These are phyloP conservation scores for Megamerina dolium DNA, from an alignment of 2,888 invertebrate species.

Conservation along the genomic window DNA sequence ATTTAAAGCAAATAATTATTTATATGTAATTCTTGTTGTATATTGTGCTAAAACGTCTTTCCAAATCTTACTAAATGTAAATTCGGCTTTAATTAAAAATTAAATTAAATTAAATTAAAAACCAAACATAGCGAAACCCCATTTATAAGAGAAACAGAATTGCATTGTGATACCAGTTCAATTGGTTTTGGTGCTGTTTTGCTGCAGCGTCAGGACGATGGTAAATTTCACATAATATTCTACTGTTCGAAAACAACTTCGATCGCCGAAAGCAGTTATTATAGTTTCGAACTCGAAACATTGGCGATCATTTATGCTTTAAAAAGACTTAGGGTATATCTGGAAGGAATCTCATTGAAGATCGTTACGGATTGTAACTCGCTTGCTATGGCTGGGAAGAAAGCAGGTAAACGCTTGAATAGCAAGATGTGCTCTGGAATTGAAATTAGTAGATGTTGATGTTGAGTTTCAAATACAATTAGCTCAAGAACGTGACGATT, in stretches of 20 bases:
- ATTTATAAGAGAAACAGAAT: slow-evolving; percentile 26
- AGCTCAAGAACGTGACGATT: no score
- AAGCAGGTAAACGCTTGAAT: slow-evolving; percentile 9
- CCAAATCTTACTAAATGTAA: no score
- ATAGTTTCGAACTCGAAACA: slow-evolving; percentile 34
- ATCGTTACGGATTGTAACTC: slow-evolving; percentile 31
- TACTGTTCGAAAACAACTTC: slow-evolving; percentile 33
- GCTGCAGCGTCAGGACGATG: slow-evolving; percentile 27
- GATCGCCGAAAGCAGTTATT: slow-evolving; percentile 25
- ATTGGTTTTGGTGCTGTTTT: slow-evolving; percentile 31
- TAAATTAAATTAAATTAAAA: no score
- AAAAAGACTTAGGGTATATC: slow-evolving; percentile 18
- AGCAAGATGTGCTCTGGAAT: slow-evolving; percentile 15
- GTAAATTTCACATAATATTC: slow-evolving; percentile 31
- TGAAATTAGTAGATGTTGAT: no score
- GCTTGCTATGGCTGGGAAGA: slow-evolving; percentile 18
- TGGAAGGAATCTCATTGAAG: slow-evolving; percentile 23
- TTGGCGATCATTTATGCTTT: slow-evolving; percentile 29
- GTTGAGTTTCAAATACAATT: no score
- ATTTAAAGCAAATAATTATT: no score
- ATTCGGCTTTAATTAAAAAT: no score
- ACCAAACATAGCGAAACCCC: no score
- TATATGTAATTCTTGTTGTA: no score
- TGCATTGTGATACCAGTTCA: slow-evolving; percentile 34
- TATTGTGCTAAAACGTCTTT: no score